phyloP scores from a whole-genome alignment of 2,113 vertebrate genomes.

The Sphyrna mokarran region DNA sequence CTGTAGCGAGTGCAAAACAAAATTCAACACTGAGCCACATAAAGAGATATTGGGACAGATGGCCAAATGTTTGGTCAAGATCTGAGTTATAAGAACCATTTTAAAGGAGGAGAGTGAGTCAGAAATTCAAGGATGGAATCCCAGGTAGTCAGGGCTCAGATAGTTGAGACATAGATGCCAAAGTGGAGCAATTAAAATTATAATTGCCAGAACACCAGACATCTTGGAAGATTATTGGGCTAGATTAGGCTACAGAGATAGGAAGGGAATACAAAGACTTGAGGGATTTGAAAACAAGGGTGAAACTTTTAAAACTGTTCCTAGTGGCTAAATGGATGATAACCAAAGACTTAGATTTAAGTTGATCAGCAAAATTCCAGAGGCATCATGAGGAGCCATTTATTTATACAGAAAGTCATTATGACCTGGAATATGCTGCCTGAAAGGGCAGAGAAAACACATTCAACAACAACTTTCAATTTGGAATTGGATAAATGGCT shows the following conservation, averaged over 20 bases:
- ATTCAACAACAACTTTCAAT: too few relatives aligned
- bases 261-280: neutral
- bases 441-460: too few relatives aligned
- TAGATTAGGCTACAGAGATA: neutral
- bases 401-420: too few relatives aligned
- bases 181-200: neutral
- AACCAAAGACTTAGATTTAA: neutral
- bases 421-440: too few relatives aligned
- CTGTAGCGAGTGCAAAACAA: neutral
- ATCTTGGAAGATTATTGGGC: neutral
- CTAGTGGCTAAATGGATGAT: neutral
- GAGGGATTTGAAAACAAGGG: neutral
- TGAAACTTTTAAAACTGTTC: neutral
- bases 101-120: neutral
- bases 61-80: neutral
- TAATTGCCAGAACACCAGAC: neutral
- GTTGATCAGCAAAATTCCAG: neutral
- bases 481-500: too few relatives aligned
- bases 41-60: neutral
- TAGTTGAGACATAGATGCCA: neutral
- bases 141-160: neutral
- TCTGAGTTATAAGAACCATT: too few relatives aligned
- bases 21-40: neutral
- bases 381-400: too few relatives aligned
- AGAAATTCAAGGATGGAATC: neutral